Evolutionary conservation across 2,113 vertebrate species (phyloP).

Genomic region (Pholis gunnellus): DNA sequence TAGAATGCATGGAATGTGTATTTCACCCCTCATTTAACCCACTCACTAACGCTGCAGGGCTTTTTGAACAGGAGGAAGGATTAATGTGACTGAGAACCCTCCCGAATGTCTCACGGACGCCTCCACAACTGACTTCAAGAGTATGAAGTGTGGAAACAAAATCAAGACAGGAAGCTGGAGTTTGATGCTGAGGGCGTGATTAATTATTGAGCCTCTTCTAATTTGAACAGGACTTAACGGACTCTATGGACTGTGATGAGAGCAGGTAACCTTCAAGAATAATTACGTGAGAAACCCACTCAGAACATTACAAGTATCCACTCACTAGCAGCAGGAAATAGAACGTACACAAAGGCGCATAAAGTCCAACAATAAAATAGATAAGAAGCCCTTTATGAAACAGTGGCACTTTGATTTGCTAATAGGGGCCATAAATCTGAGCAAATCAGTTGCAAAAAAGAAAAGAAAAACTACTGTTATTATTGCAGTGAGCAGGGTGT

Average conservation of each 20-base stretch:
- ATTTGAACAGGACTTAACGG: conserved; percentile 26
- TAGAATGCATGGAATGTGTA: neutral
- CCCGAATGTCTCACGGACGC: neutral
- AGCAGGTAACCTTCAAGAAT: conserved; percentile 44
- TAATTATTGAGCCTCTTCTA: conserved; percentile 37
- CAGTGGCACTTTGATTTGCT: conserved; percentile 1
- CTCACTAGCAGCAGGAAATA: neutral
- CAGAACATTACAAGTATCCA: conserved; percentile 1
- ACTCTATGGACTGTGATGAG: conserved; percentile 22
- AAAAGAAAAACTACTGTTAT: neutral
- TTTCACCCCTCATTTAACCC: neutral
- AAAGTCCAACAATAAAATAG: conserved; percentile 5
- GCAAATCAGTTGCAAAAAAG: neutral
- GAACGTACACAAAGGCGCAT: conserved; percentile 6
- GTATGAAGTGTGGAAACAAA: neutral
- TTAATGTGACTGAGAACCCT: neutral
- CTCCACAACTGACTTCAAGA: neutral
- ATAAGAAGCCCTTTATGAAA: conserved; percentile 26
- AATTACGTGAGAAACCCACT: conserved; percentile 38
- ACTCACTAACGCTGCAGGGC: neutral
- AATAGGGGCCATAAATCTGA: conserved; percentile 32
- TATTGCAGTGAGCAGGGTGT: no score
- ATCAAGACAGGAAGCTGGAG: neutral
- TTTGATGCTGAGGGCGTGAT: conserved; percentile 29
- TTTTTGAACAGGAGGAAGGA: neutral